These are phyloP conservation scores for Colostygia pectinataria DNA, from an alignment of 2,888 invertebrate genomes.

Conservation along the genomic window DNA sequence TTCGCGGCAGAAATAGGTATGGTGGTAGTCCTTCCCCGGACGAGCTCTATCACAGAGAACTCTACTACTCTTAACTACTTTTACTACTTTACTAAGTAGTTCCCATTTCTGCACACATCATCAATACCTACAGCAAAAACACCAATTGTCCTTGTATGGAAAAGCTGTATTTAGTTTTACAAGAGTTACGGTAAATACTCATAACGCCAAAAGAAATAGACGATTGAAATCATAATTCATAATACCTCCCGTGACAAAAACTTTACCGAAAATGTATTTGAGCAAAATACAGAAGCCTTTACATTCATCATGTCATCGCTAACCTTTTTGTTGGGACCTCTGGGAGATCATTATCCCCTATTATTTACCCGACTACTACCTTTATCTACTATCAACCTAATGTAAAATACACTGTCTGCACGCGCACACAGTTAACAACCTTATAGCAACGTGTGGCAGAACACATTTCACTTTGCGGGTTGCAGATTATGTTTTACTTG, in stretches of 20 bases:
- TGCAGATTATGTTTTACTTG: conserved; percentile 12
- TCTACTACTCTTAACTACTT: too few species aligned
- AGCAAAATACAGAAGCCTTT: conserved; percentile 11
- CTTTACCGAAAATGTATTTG: conserved; percentile 17
- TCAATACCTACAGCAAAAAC: too few species aligned
- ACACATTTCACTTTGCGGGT: not conserved
- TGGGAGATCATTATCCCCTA: conserved; percentile 38
- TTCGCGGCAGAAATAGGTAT: too few species aligned
- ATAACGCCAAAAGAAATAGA: not conserved
- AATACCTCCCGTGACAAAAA: conserved; percentile 1
- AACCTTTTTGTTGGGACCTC: conserved; percentile 39
- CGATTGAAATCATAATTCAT: not conserved
- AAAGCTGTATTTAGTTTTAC: too few species aligned
- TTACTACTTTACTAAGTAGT: too few species aligned
- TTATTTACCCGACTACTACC: conserved; percentile 37
- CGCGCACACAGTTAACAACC: conserved; percentile 8
- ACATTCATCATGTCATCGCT: conserved; percentile 41
- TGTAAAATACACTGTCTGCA: conserved; percentile 18
- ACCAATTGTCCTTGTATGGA: too few species aligned
- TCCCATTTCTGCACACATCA: too few species aligned
- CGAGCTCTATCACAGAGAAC: too few species aligned
- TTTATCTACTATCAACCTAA: conserved; percentile 34
- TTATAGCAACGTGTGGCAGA: not conserved
- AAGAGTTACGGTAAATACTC: too few species aligned
- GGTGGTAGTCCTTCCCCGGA: too few species aligned